Evolutionary conservation across 2,113 vertebrate genomes (phyloP), one percentile per base, ranked within the genome.

Genomic region (Larimichthys crocea): DNA sequence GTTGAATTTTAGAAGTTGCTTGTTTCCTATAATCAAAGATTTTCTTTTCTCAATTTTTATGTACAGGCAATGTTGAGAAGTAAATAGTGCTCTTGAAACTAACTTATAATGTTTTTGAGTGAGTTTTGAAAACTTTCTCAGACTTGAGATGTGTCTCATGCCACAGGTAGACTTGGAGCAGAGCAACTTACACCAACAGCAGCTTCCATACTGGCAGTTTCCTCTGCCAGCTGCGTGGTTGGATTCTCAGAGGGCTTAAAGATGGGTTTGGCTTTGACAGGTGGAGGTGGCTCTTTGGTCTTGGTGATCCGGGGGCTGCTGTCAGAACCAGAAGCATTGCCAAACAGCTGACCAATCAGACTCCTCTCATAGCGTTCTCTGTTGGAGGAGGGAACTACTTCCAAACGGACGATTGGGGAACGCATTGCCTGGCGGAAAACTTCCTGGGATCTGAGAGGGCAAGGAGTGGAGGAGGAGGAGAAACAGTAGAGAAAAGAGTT

Each of bases 341-440:
- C 90, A 72, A 90, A 94, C 40, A 99, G 95, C 15, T 96, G 93
- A 75, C 95, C 94, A 19, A 98, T 99, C 88, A 96, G 93, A 57
- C 93, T 95, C 82, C 95, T 98, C 89, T 99, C 98, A 48, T 97
- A 99, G 22, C 94, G 94, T 1, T 99, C 97, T 74, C 96, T 95
- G 88, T 95, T 96, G 86, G 91, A 91, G 0, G 95, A 91, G 79
- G 97, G 95, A 84, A 99, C 93, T 7, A 99, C 95, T 78, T 97
- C 96, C 79, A 99, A 90, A 6, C 93, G 63, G 10, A 99, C 96
- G 1, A 79, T 83, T 0, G 92, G 91, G 52, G 95, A 96, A 60
- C 94, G 97, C 98, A 99, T 98, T 3, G 98, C 97, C 86, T 97
- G 96, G 4, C 97, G 97, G 82, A 99, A 99, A 46, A 97, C 91